phyloP scores from a whole-genome alignment of 1,140 invertebrate genomes.

The Calycopis cecrops region DNA sequence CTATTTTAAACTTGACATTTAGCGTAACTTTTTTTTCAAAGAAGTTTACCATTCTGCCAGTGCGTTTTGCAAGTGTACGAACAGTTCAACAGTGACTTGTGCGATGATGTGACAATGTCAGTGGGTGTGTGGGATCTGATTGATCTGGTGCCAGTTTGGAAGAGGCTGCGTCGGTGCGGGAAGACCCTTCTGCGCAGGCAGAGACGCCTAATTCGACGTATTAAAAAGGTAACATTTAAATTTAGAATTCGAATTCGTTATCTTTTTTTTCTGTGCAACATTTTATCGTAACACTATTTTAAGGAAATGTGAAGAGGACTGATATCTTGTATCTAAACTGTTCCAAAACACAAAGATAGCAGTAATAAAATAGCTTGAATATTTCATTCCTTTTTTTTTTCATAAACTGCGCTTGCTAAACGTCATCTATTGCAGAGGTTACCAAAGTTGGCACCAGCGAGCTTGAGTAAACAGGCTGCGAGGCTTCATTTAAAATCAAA shows the following conservation, averaged over 20 bases:
- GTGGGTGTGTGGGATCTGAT: conserved; percentile 57
- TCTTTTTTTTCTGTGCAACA: background rate
- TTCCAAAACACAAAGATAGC: too few relatives aligned
- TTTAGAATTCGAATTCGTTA: background rate
- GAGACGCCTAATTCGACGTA: conserved; percentile 46
- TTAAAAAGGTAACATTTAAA: conserved; percentile 54
- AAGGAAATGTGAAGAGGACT: background rate
- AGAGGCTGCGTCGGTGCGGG: conserved; percentile 58
- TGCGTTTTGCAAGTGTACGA: conserved; percentile 19
- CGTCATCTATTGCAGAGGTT: too few relatives aligned
- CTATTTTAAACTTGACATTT: too few relatives aligned
- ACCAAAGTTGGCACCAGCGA: too few relatives aligned
- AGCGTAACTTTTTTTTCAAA: too few relatives aligned
- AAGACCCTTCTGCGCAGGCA: conserved; percentile 62
- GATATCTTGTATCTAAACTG: too few relatives aligned
- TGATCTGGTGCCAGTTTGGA: conserved; percentile 54
- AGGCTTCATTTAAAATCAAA: too few relatives aligned
- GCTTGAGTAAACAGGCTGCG: too few relatives aligned
- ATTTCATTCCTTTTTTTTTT: too few relatives aligned
- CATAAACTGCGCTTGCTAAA: too few relatives aligned
- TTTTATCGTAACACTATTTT: background rate
- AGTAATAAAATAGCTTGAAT: too few relatives aligned
- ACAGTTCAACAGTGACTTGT: conserved; percentile 7
- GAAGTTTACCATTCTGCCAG: too few relatives aligned
- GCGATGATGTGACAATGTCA: conserved; percentile 49